Conservation (phyloP, 2,113 vertebrate species). For the Acrocephalus kingi region DNA sequence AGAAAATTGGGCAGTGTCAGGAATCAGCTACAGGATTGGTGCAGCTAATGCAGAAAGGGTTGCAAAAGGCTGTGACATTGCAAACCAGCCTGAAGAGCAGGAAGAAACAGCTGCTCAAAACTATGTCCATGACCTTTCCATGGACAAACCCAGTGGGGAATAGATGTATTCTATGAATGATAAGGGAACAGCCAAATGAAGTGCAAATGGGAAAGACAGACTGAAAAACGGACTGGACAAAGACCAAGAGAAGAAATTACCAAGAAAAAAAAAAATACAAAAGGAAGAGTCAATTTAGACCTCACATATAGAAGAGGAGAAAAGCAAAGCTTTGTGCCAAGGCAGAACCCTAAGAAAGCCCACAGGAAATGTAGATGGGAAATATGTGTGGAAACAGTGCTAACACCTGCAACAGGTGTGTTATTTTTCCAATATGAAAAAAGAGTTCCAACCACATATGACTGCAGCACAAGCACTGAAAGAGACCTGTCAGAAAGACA, state of each 20-base stretch:
- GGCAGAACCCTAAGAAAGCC: neutral
- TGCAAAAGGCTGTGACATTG: neutral
- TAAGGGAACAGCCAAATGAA: slow-evolving; percentile 16
- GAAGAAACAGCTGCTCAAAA: slow-evolving; percentile 25
- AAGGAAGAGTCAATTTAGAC: neutral
- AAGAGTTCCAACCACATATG: neutral
- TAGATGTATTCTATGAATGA: neutral
- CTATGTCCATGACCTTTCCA: neutral
- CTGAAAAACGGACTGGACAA: neutral
- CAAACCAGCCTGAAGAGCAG: neutral
- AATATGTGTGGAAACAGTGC: neutral
- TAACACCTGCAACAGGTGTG: slow-evolving; percentile 6
- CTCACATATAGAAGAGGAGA: neutral
- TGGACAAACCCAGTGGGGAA: neutral
- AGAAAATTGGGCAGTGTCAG: neutral
- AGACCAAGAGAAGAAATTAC: neutral
- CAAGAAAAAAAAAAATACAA: neutral
- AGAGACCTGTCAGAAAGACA: neutral
- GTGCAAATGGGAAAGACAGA: neutral
- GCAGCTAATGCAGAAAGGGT: neutral
- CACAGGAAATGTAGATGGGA: neutral
- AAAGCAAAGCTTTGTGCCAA: neutral
- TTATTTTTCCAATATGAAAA: neutral
- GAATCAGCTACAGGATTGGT: neutral
- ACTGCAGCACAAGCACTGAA: neutral